Percentiles rank a stretch among this genome's conserved stretches.
These are phyloP conservation scores for Thryonomys swinderianus DNA, from an alignment of 2,113 vertebrate genomes.

Conservation along the genomic window DNA sequence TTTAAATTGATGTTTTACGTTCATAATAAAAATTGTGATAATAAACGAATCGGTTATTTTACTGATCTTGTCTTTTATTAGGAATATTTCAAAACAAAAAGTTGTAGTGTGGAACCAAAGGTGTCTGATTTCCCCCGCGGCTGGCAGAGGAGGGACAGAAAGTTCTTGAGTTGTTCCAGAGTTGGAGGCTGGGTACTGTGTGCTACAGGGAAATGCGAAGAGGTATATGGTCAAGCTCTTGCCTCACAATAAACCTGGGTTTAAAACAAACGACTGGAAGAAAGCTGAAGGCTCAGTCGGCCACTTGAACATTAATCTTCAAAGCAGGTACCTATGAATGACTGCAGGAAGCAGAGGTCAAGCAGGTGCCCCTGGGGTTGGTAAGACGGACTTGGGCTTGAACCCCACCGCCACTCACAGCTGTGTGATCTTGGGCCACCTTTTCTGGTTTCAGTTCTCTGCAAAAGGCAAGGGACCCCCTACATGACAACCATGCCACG, in stretches of 20 bases:
- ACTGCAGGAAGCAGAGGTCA: not conserved
- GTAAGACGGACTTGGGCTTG: not conserved
- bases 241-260: not conserved
- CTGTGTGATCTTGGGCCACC: not conserved
- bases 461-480: not conserved
- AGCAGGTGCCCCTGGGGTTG: too few species aligned
- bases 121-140: not conserved
- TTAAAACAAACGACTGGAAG: not conserved
- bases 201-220: not conserved
- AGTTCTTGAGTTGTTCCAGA: not conserved
- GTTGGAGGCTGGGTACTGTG: not conserved
- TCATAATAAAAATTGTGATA: not conserved
- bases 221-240: not conserved
- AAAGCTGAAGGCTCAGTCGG: not conserved
- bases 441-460: constrained; percentile 1
- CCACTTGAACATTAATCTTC: not conserved
- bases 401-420: not conserved
- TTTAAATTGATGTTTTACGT: not conserved
- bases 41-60: constrained; percentile 29
- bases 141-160: not conserved
- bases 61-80: constrained; percentile 1
- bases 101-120: not conserved
- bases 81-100: constrained; percentile 32
- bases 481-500: not conserved
- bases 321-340: not conserved